A percentile compares a stretch with the other conserved stretches of the same genome.
Evolutionary conservation across 2,113 vertebrate genomes (phyloP).

Genomic region (Regulus satrapa): DNA sequence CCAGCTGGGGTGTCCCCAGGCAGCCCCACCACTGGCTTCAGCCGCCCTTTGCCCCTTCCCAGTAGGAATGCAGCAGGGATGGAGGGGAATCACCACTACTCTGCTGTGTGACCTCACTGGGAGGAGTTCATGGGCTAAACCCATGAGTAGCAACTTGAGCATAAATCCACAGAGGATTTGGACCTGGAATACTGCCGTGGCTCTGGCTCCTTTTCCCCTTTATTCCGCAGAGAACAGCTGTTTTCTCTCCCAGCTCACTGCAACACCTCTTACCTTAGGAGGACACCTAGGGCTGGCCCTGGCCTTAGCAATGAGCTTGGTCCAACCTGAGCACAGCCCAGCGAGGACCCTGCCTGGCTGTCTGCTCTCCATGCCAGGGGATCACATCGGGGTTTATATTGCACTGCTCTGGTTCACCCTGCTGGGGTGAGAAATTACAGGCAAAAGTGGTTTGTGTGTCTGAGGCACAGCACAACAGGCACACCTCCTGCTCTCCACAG

Average conservation of each 20-base stretch:
- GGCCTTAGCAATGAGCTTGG: not conserved
- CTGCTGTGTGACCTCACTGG: accelerated
- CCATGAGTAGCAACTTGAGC: too few relatives aligned
- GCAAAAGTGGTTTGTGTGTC: not conserved
- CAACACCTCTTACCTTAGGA: not conserved
- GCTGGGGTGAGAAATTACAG: not conserved
- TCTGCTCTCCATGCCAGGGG: not conserved
- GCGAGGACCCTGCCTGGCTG: not conserved
- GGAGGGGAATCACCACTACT: not conserved
- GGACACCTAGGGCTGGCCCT: not conserved
- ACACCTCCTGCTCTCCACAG: not conserved
- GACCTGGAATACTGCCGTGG: not conserved
- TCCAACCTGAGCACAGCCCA: not conserved
- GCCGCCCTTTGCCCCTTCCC: not conserved
- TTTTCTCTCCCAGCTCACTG: not conserved
- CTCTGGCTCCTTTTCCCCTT: not conserved
- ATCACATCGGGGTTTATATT: accelerated
- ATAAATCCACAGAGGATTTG: not conserved
- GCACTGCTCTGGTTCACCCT: not conserved
- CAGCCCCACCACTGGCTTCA: not conserved
- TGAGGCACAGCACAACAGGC: not conserved
- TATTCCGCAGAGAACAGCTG: accelerated
- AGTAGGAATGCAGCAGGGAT: accelerated
- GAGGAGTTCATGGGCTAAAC: not conserved
- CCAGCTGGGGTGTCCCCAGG: not conserved